Conservation (phyloP, 2,888 invertebrate genomes). For the Boloria selene region DNA sequence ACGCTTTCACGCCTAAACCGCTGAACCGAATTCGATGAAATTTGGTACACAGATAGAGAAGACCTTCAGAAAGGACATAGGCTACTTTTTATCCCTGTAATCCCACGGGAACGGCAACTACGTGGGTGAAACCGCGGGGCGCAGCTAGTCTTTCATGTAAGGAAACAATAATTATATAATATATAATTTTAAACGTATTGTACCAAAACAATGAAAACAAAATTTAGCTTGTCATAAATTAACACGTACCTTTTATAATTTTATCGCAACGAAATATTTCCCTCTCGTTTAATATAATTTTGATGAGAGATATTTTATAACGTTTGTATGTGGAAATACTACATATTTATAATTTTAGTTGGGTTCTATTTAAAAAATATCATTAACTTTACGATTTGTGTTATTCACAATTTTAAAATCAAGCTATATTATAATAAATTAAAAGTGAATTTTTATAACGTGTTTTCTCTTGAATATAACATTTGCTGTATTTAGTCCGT, state of each 20-base stretch:
- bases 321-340: not conserved
- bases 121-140: too few relatives aligned
- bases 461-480: too few relatives aligned
- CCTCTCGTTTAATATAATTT: slow-evolving; percentile 11
- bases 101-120: too few relatives aligned
- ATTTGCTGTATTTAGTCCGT: too few relatives aligned
- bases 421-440: too few relatives aligned
- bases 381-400: not conserved
- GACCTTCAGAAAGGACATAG: too few relatives aligned
- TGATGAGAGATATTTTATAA: slow-evolving; percentile 12
- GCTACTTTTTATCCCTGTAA: too few relatives aligned
- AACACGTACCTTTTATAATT: slow-evolving; percentile 13
- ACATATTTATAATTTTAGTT: not conserved
- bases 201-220: slow-evolving; percentile 12
- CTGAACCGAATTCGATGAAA: too few relatives aligned
- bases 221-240: slow-evolving; percentile 23
- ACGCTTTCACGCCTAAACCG: too few relatives aligned
- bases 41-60: too few relatives aligned
- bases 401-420: too few relatives aligned
- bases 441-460: too few relatives aligned
- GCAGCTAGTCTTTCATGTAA: not conserved
- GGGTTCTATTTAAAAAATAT: not conserved
- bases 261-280: slow-evolving; percentile 4
- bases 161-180: not conserved
- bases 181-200: slow-evolving; percentile 6